Evolutionary conservation across 2,797 vertebrate species (phyloP).

Genomic region (Crypturellus tataupa): DNA sequence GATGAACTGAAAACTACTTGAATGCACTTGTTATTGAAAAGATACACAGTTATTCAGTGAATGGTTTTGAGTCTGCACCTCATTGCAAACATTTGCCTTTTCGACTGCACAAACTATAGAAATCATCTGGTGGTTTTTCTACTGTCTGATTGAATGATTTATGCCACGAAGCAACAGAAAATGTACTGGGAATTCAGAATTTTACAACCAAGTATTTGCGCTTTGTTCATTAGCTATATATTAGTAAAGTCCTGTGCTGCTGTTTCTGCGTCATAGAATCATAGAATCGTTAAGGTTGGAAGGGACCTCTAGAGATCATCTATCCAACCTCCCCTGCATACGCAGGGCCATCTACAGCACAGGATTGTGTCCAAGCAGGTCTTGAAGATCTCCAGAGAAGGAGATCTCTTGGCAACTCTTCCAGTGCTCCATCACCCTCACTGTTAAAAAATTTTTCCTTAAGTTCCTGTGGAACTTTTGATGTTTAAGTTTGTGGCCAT

Average conservation of each 20-base stretch:
- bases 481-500: no score
- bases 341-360: no score
- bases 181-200: background rate
- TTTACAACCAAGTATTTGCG: background rate
- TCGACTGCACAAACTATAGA: background rate
- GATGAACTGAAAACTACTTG: background rate
- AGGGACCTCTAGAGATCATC: no score
- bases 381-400: no score
- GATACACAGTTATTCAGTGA: background rate
- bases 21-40: background rate
- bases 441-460: no score
- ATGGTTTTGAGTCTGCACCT: background rate
- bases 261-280: background rate
- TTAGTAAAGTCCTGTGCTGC: background rate
- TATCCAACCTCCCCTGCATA: no score
- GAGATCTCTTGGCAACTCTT: no score
- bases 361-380: no score
- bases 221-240: background rate
- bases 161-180: background rate
- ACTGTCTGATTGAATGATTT: background rate
- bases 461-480: no score
- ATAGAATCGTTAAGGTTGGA: no score
- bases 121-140: background rate
- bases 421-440: no score
- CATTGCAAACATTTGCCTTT: background rate